These are phyloP conservation scores for Agrochola lychnidis DNA, from an alignment of 2,888 invertebrate species.

Conservation along the genomic window DNA sequence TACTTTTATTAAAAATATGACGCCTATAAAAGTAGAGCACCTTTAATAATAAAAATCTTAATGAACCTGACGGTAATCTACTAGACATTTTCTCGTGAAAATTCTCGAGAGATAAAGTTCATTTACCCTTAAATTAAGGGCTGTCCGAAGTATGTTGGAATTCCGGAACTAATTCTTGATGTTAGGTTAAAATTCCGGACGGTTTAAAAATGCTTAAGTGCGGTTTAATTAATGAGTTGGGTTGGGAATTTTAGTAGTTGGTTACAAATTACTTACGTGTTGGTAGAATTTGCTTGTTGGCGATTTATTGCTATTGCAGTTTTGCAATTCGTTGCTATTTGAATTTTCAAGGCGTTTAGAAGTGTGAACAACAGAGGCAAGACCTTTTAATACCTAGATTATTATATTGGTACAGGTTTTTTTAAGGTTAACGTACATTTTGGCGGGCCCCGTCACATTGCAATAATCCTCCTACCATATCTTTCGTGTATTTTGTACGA, in stretches of 20 bases:
- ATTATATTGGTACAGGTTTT: no score
- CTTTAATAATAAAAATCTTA: conserved; percentile 40
- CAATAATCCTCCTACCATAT: no score
- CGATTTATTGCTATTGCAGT: conserved; percentile 9
- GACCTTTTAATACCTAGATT: neutral
- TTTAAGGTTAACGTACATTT: no score
- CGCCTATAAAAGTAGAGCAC: neutral
- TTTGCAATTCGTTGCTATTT: conserved; percentile 6
- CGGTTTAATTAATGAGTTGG: conserved; percentile 14
- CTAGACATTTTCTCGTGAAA: conserved; percentile 53
- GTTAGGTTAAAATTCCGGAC: conserved; percentile 18
- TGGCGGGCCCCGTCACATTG: no score
- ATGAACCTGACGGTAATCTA: conserved; percentile 51
- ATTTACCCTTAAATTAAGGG: conserved; percentile 43
- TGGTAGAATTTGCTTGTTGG: neutral
- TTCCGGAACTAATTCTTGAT: conserved; percentile 8
- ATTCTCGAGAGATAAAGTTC: conserved; percentile 51
- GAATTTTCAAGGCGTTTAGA: conserved; percentile 1
- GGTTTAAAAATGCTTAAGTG: conserved; percentile 16
- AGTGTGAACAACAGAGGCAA: neutral
- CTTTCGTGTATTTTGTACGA: no score
- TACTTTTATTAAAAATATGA: conserved; percentile 16
- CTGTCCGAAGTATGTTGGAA: conserved; percentile 30
- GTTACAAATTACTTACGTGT: neutral
- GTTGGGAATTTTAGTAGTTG: neutral